phyloP scores from a whole-genome alignment of 2,888 invertebrate genomes.

The Mechanitis messenoides region DNA sequence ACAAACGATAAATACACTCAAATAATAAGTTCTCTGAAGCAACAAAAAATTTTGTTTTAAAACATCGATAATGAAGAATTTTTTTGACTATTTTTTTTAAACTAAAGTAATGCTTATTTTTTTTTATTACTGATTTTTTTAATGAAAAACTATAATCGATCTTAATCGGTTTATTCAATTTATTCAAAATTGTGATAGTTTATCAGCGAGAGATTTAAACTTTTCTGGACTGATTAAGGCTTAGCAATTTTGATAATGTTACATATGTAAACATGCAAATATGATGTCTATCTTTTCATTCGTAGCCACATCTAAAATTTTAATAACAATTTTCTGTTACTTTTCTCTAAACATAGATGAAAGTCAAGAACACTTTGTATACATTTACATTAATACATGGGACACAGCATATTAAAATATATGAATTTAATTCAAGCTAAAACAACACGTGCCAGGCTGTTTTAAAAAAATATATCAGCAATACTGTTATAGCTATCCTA shows the following conservation, averaged over 20 bases:
- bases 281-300: neutral
- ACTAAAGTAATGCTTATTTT: too few species aligned
- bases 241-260: slow-evolving; percentile 6
- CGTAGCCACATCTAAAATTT: slow-evolving; percentile 10
- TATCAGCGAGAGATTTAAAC: slow-evolving; percentile 5
- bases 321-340: slow-evolving; percentile 5
- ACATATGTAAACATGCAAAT: neutral
- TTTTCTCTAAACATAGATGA: neutral
- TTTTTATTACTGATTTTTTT: too few species aligned
- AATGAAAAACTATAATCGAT: too few species aligned
- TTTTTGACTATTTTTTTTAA: too few species aligned
- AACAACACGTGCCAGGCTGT: neutral
- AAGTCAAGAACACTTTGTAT: neutral
- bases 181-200: neutral
- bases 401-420: slow-evolving; percentile 1
- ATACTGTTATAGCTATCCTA: too few species aligned
- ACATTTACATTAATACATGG: slow-evolving; percentile 5
- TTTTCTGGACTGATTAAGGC: neutral
- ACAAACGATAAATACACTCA: too few species aligned
- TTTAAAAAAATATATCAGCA: neutral
- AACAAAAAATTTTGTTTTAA: too few species aligned
- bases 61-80: too few species aligned
- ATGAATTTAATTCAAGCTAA: slow-evolving; percentile 7
- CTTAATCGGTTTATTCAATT: too few species aligned
- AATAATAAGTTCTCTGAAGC: too few species aligned